Conservation (phyloP, 2,113 vertebrate species). For the Vulpes lagopus region DNA sequence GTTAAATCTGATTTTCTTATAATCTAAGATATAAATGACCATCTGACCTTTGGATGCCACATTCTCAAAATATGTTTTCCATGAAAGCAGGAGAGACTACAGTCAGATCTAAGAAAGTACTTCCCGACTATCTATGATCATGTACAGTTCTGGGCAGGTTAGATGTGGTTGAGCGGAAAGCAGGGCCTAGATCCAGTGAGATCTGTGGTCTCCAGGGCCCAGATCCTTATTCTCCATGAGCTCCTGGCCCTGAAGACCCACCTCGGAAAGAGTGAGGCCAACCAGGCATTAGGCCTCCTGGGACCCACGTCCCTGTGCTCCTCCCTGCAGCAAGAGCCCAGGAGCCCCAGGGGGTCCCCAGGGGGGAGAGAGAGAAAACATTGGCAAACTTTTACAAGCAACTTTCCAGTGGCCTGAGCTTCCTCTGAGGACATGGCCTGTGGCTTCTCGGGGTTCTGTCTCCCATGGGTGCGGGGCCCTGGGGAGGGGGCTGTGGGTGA, state of each 20-base stretch:
- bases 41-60: not conserved
- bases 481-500: constrained; percentile 21
- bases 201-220: not conserved
- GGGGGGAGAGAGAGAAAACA: not conserved
- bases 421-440: constrained; percentile 6
- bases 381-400: constrained; percentile 64
- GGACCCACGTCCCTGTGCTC: not conserved
- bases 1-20: not conserved
- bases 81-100: not conserved
- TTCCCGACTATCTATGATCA: not conserved
- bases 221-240: not conserved
- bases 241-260: not conserved
- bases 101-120: not conserved
- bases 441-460: not conserved
- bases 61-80: not conserved
- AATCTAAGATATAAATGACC: not conserved
- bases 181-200: not conserved
- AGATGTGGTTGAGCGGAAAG: not conserved
- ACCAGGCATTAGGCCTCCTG: not conserved
- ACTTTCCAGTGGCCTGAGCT: constrained; percentile 43
- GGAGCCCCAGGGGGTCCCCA: not conserved
- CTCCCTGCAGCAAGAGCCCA: not conserved
- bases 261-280: constrained; percentile 68
- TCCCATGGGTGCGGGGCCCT: constrained; percentile 15
- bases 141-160: too few species aligned